Evolutionary conservation across 2,113 vertebrate genomes (phyloP), one percentile per base, ranked within the genome.

Genomic region (Lophius piscatorius): DNA sequence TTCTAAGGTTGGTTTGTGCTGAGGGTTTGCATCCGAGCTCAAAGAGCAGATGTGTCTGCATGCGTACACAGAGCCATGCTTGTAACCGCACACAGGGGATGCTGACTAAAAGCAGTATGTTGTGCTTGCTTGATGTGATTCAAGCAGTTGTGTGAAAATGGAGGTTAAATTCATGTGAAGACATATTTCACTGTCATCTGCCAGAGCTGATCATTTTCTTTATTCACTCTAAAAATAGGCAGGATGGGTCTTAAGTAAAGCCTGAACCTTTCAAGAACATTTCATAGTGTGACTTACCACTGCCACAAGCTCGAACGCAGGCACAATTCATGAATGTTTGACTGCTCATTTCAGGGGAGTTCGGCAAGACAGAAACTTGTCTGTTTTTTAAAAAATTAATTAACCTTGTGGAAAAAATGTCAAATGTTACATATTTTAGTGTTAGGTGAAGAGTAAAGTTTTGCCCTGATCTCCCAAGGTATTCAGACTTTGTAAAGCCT

Each of bases 1-100:
- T 23, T 45, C 75, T 6, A 90, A 97, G 23, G 97, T 98, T 62
- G 91, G 95, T 94, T 52, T 45, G 22, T 39, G 23, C 29, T 14
- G 9, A 39, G 14, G 46, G 46, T 58, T 55, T 56, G 8, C 39
- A 17, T 74, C 33, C 0, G 45, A 31, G 38, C 24, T 28, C 51
- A 23, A 22, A 23, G 33, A 17, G 26, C 36, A 17, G 34, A 28
- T 44, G 17, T 42, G 29, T 46, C n/a, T 22, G 28, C 45, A 28
- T 23, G 5, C 60, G 33, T 16, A 16, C 67, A 36, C 31, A 23
- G 12, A 51, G 21, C 31, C 22, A 18, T 28, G n/a, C 22, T 45
- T 54, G 4, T 16, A 1, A 23, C 0, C 8, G 1, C 55, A 24
- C 64, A 65, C 48, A 3, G 14, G 45, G 50, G 58, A 78, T 2